Base-by-base conservation (phyloP, 2,797 vertebrate genomes). In the Clarias platycephalus region DNA sequence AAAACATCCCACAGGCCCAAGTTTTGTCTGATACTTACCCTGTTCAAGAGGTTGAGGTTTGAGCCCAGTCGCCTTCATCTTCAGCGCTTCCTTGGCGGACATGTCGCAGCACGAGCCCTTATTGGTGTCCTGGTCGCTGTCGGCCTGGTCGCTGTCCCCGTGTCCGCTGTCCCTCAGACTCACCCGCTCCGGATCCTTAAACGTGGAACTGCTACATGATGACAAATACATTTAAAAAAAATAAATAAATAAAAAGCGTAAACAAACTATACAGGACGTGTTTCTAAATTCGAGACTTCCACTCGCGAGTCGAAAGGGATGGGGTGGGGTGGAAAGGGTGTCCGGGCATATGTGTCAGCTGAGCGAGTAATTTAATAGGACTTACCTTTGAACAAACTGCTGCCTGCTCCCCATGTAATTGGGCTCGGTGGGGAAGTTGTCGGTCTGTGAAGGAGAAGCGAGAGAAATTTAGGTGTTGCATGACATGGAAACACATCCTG, bases 381-480 rank as follows among this genome's bases (percentile, higher is more conserved):
- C 97, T 98, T 98, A 99, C 98, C 98, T 99, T 96, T 99, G 98
- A 96, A 99, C 98, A 98, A 99, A 99, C 97, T 99, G 98, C 96
- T 99, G 98, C 96, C 98, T 97, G 96, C 97, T 98, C 94, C 97
- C 97, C 97, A 99, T 98, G 96, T 99, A 99, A 98, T 98, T 99
- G 97, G 98, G 96, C 97, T 99, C 98, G 95, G 97, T 96, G 96
- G 98, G 97, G 96, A 99, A 99, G 98, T 97, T 99, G 96, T 99
- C 98, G 95, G 97, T 99, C 98, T 99, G 97, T 91, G 93, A 96
- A 97, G 95, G 94, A 97, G 93, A 97, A 94, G 95, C 92, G 94
- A 95, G 95, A 93, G 95, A 84, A 95, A 95, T 91, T 91, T 95
- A 95, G 92, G 91, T 94, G 93, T 94, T 94, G 95, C 93, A 94